Evolutionary conservation across 2,888 invertebrate genomes (phyloP), one percentile per base, ranked within the genome.

Genomic region (Azorinus chamasolen): DNA sequence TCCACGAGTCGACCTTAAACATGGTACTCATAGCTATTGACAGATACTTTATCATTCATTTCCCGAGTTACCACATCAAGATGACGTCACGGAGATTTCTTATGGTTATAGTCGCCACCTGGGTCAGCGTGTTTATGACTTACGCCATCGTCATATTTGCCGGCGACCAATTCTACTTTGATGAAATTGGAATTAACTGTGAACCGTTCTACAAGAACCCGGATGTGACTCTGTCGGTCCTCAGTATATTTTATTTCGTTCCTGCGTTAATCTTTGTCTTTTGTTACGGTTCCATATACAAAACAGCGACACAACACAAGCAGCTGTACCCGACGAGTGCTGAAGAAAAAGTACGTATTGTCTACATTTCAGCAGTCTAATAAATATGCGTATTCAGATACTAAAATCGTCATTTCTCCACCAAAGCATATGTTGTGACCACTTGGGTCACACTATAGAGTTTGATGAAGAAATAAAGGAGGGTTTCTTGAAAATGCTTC

Each of bases 131-230:
- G 20, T 84, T 84, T 51, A 50, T 53, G 12, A 73, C 75, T n/a
- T 84, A 84, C 41, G 65, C 80, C 1, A 50, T 82, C 10, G 80
- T 83, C 4, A 83, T 84, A 22, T 83, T 80, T 32, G 79, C 57
- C n/a, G 75, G 71, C n/a, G 77, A 77, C n/a, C 79, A 84, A 48
- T 83, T 64, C 50, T 84, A 84, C 45, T 84, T 70, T 58, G 84
- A 84, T 39, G 70, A 69, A 25, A 71, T 84, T 5, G 84, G 83
- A 58, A 79, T 84, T n/a, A 84, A 84, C 68, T 84, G 84, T 55
- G 84, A 84, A 69, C 84, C 84, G 4, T 72, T 62, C 25, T 84
- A 84, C 43, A 62, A 71, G 37, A 83, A 81, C 48, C 53, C 71
- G 18, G 48, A 73, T 43, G 73, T 84, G 24, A 81, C 84, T 0